A percentile compares a stretch with the other conserved stretches of the same genome.
Evolutionary conservation across 2,888 invertebrate genomes (phyloP).

Genomic region (Salpingus planirostris): DNA sequence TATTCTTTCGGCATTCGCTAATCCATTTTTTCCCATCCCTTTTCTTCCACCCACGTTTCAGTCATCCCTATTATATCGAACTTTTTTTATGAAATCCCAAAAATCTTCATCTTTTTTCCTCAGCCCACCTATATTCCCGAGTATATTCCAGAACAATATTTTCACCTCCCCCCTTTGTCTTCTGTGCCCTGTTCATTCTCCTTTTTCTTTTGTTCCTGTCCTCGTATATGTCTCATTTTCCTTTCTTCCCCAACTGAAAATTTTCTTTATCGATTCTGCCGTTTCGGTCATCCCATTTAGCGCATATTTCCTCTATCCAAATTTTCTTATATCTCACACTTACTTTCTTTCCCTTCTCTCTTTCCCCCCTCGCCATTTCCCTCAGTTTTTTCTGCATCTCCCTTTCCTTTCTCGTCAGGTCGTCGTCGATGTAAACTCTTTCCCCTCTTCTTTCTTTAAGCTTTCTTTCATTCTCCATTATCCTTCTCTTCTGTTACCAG

Average conservation of each 20-base stretch:
- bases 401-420: neutral
- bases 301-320: neutral
- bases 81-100: too few species aligned
- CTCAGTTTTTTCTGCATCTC: slow-evolving; percentile 1
- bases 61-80: too few species aligned
- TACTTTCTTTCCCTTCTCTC: neutral
- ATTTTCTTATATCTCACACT: neutral
- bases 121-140: too few species aligned
- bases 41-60: too few species aligned
- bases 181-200: neutral
- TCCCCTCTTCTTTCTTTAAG: slow-evolving; percentile 1
- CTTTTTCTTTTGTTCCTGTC: neutral
- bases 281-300: neutral
- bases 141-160: too few species aligned
- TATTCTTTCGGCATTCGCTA: neutral
- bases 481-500: neutral
- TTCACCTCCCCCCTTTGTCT: neutral
- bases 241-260: neutral
- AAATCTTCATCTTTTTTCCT: too few species aligned
- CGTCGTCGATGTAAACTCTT: neutral
- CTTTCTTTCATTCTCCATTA: slow-evolving; percentile 1
- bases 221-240: neutral
- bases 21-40: too few species aligned
- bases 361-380: neutral
- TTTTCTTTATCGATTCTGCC: neutral